phyloP scores from a whole-genome alignment of 64 coral and sea anemone genomes.

The Pocillopora damicornis region DNA sequence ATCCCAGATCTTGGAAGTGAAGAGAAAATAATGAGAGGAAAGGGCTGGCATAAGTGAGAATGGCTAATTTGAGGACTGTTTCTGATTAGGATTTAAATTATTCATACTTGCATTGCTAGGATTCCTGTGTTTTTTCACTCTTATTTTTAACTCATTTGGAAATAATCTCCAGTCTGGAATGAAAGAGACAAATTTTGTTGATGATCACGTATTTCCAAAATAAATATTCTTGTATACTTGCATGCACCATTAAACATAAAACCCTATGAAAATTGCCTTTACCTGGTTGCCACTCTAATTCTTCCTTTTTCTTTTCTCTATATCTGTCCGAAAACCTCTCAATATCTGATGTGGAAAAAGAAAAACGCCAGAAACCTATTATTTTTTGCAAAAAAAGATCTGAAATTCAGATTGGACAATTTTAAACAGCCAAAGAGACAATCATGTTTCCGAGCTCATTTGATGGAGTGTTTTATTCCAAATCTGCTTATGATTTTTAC shows the following conservation, averaged over 20 bases:
- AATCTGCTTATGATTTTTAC: no score
- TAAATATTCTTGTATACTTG: not conserved
- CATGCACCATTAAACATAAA: not conserved
- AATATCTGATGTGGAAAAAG: slow-evolving; percentile 57
- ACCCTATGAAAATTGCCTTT: not conserved
- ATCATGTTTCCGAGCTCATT: not conserved
- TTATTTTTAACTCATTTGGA: slow-evolving; percentile 83
- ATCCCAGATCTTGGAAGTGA: no score
- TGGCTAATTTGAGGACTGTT: not conserved
- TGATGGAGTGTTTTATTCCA: no score
- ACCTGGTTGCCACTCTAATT: slow-evolving; percentile 81
- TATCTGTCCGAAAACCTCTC: slow-evolving; percentile 89
- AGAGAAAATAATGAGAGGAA: no score
- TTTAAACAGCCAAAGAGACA: not conserved
- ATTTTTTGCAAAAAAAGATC: no score
- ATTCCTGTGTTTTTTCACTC: slow-evolving; percentile 45
- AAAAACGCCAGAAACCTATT: not conserved
- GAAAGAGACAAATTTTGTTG: not conserved
- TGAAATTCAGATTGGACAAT: no score
- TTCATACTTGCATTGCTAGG: slow-evolving; percentile 34
- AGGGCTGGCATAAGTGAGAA: not conserved
- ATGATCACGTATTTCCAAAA: no score
- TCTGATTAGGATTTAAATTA: not conserved
- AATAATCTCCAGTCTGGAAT: slow-evolving; percentile 76
- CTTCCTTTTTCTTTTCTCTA: slow-evolving; percentile 58